Base-by-base conservation (phyloP, 2,797 vertebrate genomes). In the Ptychadena robeensis region DNA sequence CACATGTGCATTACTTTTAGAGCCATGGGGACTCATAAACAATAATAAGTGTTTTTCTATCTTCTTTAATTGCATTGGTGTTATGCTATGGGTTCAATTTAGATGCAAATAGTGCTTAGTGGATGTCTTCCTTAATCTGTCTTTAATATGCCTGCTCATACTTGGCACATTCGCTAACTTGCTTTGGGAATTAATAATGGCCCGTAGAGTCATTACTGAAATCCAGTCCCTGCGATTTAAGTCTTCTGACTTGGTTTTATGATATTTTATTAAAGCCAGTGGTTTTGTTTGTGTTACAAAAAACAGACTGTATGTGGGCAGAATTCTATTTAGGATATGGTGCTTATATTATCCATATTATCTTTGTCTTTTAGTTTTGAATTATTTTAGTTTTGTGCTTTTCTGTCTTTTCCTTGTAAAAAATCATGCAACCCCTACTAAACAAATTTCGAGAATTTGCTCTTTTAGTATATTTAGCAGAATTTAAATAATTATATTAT, bases 1-100 rank as follows among this genome's bases (percentile, higher is more conserved):
- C 44, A 53, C 44, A 53, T 53, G 5, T 53, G 44, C 44, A 53
- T 53, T 9, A 8, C 44, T 53, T 22, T 53, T 53, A 53, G 44
- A 53, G 44, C 44, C 44, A n/a, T 53, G 44, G 44, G 18, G 44
- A 22, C 44, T 53, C 44, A 53, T 53, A 53, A 53, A 53, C 44
- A 53, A 53, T n/a, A 53, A 53, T 53, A 53, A 53, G 44, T 53
- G 18, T 53, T 53, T 48, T 53, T 53, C 44, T 53, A 53, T 53
- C 44, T 53, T 53, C 44, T 53, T 53, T 53, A 53, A 53, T 53
- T 53, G 44, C 44, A 53, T 53, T 53, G 44, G 44, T 18, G 10
- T 53, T 53, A 22, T 53, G 44, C 18, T 53, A 53, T 53, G 44
- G 44, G 44, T 53, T 53, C 44, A 53, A 53, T 53, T 53, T 53